phyloP scores from a whole-genome alignment of 2,888 invertebrate genomes.

The Cerastis leucographa region DNA sequence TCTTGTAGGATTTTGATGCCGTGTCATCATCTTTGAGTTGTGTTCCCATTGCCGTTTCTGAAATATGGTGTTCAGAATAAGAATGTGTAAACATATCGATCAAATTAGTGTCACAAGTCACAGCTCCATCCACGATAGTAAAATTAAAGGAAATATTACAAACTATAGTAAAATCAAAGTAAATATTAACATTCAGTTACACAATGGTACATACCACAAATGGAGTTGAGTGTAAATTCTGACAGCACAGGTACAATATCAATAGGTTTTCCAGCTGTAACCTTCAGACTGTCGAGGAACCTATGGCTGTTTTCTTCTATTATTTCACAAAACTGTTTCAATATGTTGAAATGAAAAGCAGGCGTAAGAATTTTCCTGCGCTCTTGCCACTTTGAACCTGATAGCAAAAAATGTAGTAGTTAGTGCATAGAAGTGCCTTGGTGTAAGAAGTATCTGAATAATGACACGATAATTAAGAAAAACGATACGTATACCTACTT shows the following conservation, averaged over 20 bases:
- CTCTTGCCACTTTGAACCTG: conserved; percentile 91
- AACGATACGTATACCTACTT: background rate
- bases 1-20: conserved; percentile 88
- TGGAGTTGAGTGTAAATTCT: conserved; percentile 90
- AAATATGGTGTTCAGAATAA: conserved; percentile 38
- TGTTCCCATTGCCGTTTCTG: conserved; percentile 93
- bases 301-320: conserved; percentile 85
- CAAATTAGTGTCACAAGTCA: background rate
- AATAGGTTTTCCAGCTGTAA: conserved; percentile 73
- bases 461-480: background rate
- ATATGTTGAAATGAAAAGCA: conserved; percentile 92
- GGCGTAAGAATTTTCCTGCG: conserved; percentile 92
- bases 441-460: background rate
- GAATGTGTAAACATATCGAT: background rate
- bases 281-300: conserved; percentile 77
- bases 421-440: background rate
- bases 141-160: background rate
- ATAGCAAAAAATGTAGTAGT: background rate
- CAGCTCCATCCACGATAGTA: background rate
- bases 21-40: conserved; percentile 86
- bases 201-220: conserved; percentile 90
- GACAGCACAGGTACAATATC: conserved; percentile 91
- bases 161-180: background rate
- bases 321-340: conserved; percentile 84
- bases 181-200: background rate